Percentiles rank a stretch among this genome's conserved stretches.
Conservation (phyloP, 2,797 vertebrate species). For the Anolis apletophallus region DNA sequence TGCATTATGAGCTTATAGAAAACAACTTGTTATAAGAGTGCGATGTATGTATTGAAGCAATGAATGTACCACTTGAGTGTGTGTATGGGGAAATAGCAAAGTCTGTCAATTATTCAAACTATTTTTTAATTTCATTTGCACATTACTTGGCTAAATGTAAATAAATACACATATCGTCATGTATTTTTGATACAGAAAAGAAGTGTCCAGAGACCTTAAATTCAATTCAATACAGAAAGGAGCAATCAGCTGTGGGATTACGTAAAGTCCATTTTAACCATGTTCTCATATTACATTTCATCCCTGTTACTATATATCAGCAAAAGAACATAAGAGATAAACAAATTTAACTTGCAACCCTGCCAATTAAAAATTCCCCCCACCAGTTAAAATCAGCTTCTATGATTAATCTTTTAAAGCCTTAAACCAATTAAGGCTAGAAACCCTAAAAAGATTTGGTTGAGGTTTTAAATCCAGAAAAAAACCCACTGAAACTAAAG, state of each 20-base stretch:
- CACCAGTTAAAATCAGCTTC: background rate
- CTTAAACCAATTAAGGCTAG: slow-evolving; percentile 32
- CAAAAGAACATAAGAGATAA: background rate
- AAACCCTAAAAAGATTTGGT: background rate
- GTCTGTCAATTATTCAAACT: background rate
- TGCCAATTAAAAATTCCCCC: background rate
- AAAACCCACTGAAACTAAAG: slow-evolving; percentile 58
- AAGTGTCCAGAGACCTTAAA: background rate
- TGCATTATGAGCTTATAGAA: background rate
- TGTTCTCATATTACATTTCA: background rate
- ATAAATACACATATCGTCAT: background rate
- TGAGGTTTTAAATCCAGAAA: slow-evolving; percentile 30
- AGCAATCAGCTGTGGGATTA: background rate
- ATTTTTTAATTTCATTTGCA: background rate
- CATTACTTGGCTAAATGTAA: background rate
- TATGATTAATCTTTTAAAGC: background rate
- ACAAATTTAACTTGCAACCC: background rate
- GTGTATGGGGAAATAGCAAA: background rate
- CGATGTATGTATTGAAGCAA: background rate
- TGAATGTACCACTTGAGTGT: background rate
- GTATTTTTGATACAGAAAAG: background rate
- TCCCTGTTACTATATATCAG: background rate
- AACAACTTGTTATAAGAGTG: background rate
- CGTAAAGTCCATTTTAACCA: too few relatives aligned
- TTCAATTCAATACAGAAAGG: too few relatives aligned